A percentile compares a stretch with the other conserved stretches of the same genome.
Evolutionary conservation across 2,888 invertebrate species (phyloP).

Genomic region (Chrysotoxum bicinctum): DNA sequence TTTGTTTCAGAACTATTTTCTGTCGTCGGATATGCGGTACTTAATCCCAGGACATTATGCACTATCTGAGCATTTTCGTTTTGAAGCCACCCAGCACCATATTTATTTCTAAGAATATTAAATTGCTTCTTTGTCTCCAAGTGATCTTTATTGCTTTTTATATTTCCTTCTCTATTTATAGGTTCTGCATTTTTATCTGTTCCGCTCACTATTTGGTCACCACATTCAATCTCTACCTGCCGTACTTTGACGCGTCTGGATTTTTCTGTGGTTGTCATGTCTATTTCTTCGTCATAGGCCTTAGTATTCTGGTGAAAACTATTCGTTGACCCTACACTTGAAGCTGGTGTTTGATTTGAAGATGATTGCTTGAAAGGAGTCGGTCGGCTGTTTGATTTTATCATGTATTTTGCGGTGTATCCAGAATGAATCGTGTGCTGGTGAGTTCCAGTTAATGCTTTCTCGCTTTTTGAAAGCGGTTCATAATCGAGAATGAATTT

Average conservation of each 20-base stretch:
- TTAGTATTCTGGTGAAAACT: constrained; percentile 72
- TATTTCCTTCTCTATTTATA: constrained; percentile 34
- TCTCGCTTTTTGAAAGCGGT: constrained; percentile 83
- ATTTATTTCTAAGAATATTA: constrained; percentile 83
- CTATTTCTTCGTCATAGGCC: constrained; percentile 35
- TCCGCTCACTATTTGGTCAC: constrained; percentile 37
- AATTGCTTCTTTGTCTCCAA: constrained; percentile 85
- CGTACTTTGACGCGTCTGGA: constrained; percentile 81
- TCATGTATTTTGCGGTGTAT: constrained; percentile 17
- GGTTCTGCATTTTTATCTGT: background rate
- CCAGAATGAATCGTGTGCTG: constrained; percentile 76
- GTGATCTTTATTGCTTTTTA: constrained; percentile 80
- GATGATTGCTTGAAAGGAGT: constrained; percentile 57
- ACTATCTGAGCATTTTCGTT: constrained; percentile 83
- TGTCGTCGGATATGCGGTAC: constrained; percentile 49
- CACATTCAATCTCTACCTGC: constrained; percentile 80
- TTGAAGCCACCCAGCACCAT: constrained; percentile 85
- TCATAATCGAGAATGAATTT: constrained; percentile 84
- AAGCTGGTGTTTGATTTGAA: constrained; percentile 76
- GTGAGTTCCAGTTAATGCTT: constrained; percentile 81
- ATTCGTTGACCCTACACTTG: constrained; percentile 78
- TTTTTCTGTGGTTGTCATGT: constrained; percentile 71
- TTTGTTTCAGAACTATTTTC: constrained; percentile 32
- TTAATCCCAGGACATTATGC: constrained; percentile 83
- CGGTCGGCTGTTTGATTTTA: constrained; percentile 70